Evolutionary conservation across 1,140 invertebrate species (phyloP), one percentile per base, ranked within the genome.

Genomic region (Dreissena rostriformis): DNA sequence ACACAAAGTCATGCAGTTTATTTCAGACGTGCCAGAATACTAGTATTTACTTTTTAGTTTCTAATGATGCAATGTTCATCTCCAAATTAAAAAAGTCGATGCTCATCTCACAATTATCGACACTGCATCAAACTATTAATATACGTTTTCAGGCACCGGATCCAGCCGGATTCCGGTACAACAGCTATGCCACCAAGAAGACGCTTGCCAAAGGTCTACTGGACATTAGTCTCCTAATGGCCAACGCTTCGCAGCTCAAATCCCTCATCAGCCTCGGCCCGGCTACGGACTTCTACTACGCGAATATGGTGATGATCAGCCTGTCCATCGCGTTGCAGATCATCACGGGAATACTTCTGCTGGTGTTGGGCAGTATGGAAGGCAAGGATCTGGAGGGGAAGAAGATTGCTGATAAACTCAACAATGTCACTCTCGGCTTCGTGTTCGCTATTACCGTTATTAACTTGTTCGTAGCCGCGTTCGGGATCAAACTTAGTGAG

Each of bases 191-290:
- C 39, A 77, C 82, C 2, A 77, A 78, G 73, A 84, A 84, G 61
- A 84, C 82, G 5, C 24, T 88, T n/a, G 86, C 88, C 0, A 76
- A 88, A 49, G 86, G 88, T 26, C 39, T 88, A 29, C 68, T 88
- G 80, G 88, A 88, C 67, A 84, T 87, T 15, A 84, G 84, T 24
- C 53, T 84, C 24, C 55, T 84, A 49, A 84, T 87, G 85, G 81
- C 88, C 19, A 88, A 88, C 65, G 88, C 88, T 39, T 87, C 86
- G 22, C 88, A 88, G 53, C 79, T 88, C 6, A 84, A 84, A 67
- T 72, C 82, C 28, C 19, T 84, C n/a, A 29, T 84, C 14, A 78
- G 66, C 49, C 67, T 78, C 0, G 82, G 74, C 10, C 53, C 74
- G 0, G 49, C 51, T 15, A 29, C 65, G 28, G 74, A 84, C 24